These are phyloP conservation scores for Macaria liturata DNA, from an alignment of 2,888 invertebrate genomes.

Conservation along the genomic window DNA sequence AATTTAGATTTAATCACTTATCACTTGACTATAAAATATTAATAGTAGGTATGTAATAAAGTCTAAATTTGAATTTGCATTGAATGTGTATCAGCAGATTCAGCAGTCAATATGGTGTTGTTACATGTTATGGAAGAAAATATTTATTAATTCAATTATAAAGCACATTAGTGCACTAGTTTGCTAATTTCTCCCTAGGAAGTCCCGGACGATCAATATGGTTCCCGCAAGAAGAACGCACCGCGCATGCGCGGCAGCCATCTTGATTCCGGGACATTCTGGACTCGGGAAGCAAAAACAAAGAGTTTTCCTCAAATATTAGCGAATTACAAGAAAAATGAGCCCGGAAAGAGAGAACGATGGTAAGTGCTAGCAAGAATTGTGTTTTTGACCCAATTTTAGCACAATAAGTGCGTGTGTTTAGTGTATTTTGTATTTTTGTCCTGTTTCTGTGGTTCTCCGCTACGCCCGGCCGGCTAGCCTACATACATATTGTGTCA, in stretches of 20 bases:
- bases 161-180: slow-evolving; percentile 1
- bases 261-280: slow-evolving; percentile 40
- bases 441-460: neutral
- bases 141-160: neutral
- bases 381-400: neutral
- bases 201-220: slow-evolving; percentile 69
- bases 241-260: slow-evolving; percentile 51
- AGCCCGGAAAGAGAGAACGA: slow-evolving; percentile 63
- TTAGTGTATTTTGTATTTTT: neutral
- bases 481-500: neutral
- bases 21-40: too few relatives aligned
- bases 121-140: too few relatives aligned
- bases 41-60: too few relatives aligned
- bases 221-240: slow-evolving; percentile 29
- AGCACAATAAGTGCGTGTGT: neutral
- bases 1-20: too few relatives aligned
- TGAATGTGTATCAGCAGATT: too few relatives aligned
- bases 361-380: slow-evolving; percentile 47
- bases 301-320: slow-evolving; percentile 33
- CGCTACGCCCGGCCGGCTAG: neutral
- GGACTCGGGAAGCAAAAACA: slow-evolving; percentile 50
- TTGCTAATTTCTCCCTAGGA: slow-evolving; percentile 25
- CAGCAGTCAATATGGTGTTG: too few relatives aligned
- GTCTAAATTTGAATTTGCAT: too few relatives aligned
- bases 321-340: slow-evolving; percentile 47